These are phyloP conservation scores for Porites lutea DNA, from an alignment of 64 coral and sea anemone species.

Conservation along the genomic window DNA sequence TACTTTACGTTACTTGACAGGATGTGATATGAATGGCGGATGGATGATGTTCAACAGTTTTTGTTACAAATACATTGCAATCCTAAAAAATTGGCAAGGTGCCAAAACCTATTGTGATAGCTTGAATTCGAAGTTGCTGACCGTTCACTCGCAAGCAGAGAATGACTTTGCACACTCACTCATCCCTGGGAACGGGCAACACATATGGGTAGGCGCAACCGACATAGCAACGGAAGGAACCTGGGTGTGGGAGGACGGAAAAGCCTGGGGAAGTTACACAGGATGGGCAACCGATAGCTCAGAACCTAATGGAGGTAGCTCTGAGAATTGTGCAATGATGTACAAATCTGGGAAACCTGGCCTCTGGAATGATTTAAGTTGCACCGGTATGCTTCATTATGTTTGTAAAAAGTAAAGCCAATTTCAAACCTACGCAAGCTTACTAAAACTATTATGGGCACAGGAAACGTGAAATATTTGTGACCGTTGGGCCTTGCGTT, in stretches of 20 bases:
- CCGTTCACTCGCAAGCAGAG: neutral
- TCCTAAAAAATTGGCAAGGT: neutral
- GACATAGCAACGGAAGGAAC: neutral
- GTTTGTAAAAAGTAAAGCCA: no score
- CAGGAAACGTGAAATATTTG: no score
- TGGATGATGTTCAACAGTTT: neutral
- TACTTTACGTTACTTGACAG: neutral
- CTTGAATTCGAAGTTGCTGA: neutral
- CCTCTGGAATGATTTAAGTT: neutral
- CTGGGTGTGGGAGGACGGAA: slow-evolving; percentile 16
- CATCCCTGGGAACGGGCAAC: neutral
- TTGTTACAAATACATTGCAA: slow-evolving; percentile 3
- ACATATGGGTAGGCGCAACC: neutral
- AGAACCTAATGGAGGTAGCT: neutral
- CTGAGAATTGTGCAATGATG: neutral
- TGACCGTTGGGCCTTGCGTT: no score
- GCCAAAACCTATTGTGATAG: neutral
- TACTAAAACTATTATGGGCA: no score
- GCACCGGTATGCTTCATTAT: no score
- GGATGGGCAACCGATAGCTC: neutral
- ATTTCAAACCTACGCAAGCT: no score
- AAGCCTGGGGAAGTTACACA: neutral
- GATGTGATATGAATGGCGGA: neutral
- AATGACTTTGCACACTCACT: neutral
- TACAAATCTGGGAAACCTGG: neutral